phyloP scores from a whole-genome alignment of 2,888 invertebrate species.

The Deilephila porcellus region DNA sequence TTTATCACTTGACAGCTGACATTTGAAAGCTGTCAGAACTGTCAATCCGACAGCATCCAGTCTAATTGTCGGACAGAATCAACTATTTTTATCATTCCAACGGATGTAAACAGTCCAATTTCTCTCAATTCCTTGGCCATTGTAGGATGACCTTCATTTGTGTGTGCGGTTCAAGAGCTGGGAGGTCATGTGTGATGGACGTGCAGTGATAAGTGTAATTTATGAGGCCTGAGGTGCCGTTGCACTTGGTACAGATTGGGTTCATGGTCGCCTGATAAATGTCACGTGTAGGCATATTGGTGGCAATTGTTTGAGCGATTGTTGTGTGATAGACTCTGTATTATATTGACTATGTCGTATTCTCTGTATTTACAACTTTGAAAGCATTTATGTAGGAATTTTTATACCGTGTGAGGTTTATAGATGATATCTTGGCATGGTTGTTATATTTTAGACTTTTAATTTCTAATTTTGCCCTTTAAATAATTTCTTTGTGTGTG shows the following conservation, averaged over 20 bases:
- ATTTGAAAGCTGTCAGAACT: conserved; percentile 19
- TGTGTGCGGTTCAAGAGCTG: background rate
- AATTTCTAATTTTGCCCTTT: too few species aligned
- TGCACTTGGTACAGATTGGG: conserved; percentile 77
- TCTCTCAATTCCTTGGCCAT: conserved; percentile 53
- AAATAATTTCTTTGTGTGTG: too few species aligned
- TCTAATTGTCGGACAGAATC: conserved; percentile 14
- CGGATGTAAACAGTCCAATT: conserved; percentile 60
- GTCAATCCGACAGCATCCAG: conserved; percentile 12
- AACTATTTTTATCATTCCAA: conserved; percentile 31
- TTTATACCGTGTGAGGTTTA: too few species aligned
- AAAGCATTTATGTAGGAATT: too few species aligned
- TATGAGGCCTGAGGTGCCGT: conserved; percentile 74
- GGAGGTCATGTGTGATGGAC: conserved; percentile 41
- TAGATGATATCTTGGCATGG: too few species aligned
- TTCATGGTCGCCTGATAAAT: conserved; percentile 71
- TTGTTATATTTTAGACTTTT: too few species aligned
- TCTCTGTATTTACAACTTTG: too few species aligned
- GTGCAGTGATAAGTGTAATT: conserved; percentile 76
- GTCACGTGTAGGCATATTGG: conserved; percentile 45
- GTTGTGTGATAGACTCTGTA: background rate
- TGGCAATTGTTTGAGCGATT: conserved; percentile 46
- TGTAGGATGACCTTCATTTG: conserved; percentile 43
- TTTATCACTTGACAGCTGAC: conserved; percentile 7
- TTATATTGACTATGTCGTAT: background rate